Conservation (phyloP, 2,113 vertebrate genomes). For the chimpanzee (Pan troglodytes) region DNA sequence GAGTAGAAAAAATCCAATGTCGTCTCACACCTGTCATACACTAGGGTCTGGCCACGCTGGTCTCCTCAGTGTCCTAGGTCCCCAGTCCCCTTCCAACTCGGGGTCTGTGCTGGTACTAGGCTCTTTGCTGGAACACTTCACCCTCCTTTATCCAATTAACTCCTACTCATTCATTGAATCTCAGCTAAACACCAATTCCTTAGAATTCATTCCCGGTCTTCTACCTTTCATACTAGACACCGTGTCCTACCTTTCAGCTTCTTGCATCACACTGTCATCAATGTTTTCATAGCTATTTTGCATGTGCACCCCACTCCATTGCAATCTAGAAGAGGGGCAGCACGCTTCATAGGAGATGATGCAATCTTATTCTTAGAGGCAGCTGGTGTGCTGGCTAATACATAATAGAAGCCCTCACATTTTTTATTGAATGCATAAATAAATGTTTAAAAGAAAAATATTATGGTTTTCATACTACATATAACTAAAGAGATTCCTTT, state of each 20-base stretch:
- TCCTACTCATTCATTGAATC: not conserved
- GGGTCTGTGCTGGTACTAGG: accelerated
- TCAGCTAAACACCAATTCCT: not conserved
- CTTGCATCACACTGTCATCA: too few species aligned
- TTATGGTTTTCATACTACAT: not conserved
- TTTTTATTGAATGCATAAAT: not conserved
- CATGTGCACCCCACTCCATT: accelerated
- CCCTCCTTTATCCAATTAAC: not conserved
- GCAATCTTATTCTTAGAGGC: not conserved
- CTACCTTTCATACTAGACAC: not conserved
- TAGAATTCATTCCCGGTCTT: not conserved
- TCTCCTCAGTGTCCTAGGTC: not conserved
- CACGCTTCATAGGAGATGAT: accelerated
- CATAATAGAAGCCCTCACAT: not conserved
- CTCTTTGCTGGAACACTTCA: too few species aligned
- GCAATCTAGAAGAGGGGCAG: accelerated
- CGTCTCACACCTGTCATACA: not conserved
- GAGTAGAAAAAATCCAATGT: not conserved
- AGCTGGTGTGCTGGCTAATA: too few species aligned
- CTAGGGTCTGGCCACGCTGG: too few species aligned
- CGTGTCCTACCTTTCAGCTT: not conserved
- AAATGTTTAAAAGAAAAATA: not conserved
- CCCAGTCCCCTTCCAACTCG: not conserved
- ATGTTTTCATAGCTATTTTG: accelerated
- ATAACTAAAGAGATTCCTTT: not conserved